These are phyloP conservation scores for Peromyscus californicus DNA, from an alignment of 2,113 vertebrate species.

Conservation along the genomic window DNA sequence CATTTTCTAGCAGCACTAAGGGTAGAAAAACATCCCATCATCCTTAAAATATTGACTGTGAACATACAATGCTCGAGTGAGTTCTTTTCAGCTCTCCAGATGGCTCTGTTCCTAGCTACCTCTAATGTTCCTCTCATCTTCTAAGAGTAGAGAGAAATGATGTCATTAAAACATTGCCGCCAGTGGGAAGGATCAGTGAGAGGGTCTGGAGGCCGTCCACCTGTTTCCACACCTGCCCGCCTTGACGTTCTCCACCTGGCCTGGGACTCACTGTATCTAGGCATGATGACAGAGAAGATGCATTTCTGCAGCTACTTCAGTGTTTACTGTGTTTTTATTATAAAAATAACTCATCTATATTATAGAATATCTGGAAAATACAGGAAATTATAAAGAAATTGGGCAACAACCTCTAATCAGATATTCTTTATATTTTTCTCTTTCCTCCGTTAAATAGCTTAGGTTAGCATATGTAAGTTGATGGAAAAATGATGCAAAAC, in stretches of 20 bases:
- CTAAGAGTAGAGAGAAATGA: background rate
- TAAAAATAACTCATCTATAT: background rate
- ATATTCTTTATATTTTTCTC: constrained; percentile 16
- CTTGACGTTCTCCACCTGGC: too few species aligned
- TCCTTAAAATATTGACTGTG: background rate
- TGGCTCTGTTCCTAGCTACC: background rate
- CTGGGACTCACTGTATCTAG: background rate
- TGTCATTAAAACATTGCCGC: background rate
- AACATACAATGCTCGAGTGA: background rate
- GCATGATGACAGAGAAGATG: background rate
- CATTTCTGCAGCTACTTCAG: background rate
- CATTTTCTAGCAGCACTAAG: constrained; percentile 93
- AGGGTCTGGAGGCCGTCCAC: too few species aligned
- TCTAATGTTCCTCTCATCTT: constrained; percentile 2
- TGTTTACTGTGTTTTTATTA: background rate
- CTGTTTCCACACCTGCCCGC: background rate
- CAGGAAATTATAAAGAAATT: background rate
- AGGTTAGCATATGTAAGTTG: background rate
- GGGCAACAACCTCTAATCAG: background rate
- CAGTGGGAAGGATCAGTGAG: background rate
- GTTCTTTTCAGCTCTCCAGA: background rate
- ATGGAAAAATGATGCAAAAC: constrained; percentile 3
- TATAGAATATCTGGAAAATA: constrained; percentile 4
- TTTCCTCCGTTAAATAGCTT: background rate
- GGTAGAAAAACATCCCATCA: constrained; percentile 23